Conservation (phyloP, 2,888 invertebrate genomes). For the Drosophila hamatofila region DNA sequence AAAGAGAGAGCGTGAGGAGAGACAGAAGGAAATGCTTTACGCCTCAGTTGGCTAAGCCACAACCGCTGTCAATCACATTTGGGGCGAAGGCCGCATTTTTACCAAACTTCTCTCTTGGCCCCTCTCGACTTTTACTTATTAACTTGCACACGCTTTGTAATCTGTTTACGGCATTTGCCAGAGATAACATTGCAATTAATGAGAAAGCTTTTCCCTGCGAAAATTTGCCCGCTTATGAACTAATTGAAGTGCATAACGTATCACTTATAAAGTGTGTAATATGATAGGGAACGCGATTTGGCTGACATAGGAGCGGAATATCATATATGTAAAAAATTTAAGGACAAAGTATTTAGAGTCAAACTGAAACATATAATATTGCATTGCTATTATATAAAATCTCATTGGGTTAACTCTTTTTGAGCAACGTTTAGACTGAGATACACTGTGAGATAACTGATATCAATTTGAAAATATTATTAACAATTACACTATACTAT, state of each 20-base stretch:
- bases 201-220: conserved; percentile 76
- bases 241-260: conserved; percentile 8
- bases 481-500: too few species aligned
- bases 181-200: conserved; percentile 77
- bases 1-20: neutral
- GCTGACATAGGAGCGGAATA: neutral
- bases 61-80: conserved; percentile 71
- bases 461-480: too few species aligned
- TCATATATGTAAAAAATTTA: neutral
- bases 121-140: conserved; percentile 11
- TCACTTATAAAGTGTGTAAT: conserved; percentile 10
- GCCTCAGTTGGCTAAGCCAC: conserved; percentile 57
- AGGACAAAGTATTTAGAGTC: neutral
- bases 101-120: neutral
- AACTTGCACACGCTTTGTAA: conserved; percentile 51
- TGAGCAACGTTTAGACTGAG: too few species aligned
- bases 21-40: conserved; percentile 11
- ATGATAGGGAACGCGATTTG: neutral
- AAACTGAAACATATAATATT: neutral
- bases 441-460: too few species aligned
- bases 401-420: too few species aligned
- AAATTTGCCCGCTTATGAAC: conserved; percentile 17
- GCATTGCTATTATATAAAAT: too few species aligned
- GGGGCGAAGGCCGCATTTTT: conserved; percentile 37
- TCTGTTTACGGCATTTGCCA: conserved; percentile 55